Evolutionary conservation across 2,888 invertebrate genomes (phyloP).

Genomic region (Xylocampa areola): DNA sequence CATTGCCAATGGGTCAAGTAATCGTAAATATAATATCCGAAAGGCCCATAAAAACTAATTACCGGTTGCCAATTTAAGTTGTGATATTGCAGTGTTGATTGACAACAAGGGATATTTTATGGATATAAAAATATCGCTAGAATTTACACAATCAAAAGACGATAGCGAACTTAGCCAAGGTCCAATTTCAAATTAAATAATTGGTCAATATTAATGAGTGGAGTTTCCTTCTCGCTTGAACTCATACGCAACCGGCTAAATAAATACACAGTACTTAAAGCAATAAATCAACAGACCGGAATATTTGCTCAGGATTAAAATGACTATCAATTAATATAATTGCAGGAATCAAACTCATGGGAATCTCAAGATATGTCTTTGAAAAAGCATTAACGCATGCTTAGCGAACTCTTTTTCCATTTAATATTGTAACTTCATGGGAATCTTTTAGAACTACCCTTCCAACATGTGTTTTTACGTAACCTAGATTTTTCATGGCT

Average conservation of each 20-base stretch:
- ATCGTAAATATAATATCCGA: conserved; percentile 15
- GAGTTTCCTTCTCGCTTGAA: conserved; percentile 70
- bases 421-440: too few relatives aligned
- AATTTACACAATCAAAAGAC: conserved; percentile 50
- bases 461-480: conserved; percentile 26
- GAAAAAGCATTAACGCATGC: too few relatives aligned
- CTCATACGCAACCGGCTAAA: conserved; percentile 69
- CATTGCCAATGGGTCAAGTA: conserved; percentile 31
- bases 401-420: too few relatives aligned
- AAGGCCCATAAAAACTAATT: conserved; percentile 36
- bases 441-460: conserved; percentile 8
- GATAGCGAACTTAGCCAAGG: conserved; percentile 57
- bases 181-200: conserved; percentile 64
- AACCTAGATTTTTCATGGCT: conserved; percentile 21
- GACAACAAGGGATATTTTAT: conserved; percentile 33
- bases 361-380: too few relatives aligned
- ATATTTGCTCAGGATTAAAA: conserved; percentile 62
- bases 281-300: conserved; percentile 66
- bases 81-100: conserved; percentile 33
- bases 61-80: conserved; percentile 26
- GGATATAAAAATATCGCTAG: conserved; percentile 30
- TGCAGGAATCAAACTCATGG: conserved; percentile 19
- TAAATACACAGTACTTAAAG: conserved; percentile 63
- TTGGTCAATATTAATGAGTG: conserved; percentile 64
- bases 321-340: conserved; percentile 40